Percentiles rank a stretch among this genome's conserved stretches.
Evolutionary conservation across 2,797 vertebrate species (phyloP).

Genomic region (Alcedo quadribrachys): DNA sequence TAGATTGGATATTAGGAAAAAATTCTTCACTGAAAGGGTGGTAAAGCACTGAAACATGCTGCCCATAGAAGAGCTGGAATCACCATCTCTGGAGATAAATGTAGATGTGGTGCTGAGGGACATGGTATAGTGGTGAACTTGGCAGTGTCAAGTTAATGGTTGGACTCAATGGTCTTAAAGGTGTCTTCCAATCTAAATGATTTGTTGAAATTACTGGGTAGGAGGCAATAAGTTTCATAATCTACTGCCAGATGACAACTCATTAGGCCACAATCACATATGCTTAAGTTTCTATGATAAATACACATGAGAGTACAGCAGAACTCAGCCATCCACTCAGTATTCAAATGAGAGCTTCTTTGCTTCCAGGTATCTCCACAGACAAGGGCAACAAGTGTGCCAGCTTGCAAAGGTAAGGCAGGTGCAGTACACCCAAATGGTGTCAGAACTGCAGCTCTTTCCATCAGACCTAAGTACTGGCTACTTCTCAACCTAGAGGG

Average conservation of each 20-base stretch:
- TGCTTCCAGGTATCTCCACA: background rate
- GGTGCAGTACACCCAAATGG: background rate
- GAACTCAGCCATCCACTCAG: background rate
- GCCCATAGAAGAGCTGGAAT: background rate
- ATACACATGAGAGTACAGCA: background rate
- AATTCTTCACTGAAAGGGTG: background rate
- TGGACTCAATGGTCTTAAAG: background rate
- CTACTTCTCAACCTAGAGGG: rapidly evolving
- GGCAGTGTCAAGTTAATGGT: too few species aligned
- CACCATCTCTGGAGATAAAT: background rate
- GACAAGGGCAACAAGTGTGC: background rate
- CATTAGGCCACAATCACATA: background rate
- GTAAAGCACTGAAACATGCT: rapidly evolving
- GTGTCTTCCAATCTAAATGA: background rate
- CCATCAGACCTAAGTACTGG: background rate
- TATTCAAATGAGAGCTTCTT: background rate
- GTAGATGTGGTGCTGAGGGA: background rate
- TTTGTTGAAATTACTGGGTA: background rate
- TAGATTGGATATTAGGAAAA: background rate
- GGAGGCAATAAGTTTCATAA: background rate
- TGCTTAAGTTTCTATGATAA: background rate
- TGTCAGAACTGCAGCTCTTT: background rate
- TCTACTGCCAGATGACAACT: background rate
- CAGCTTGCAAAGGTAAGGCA: background rate
- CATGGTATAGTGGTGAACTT: too few species aligned